Conservation (phyloP, 2,888 invertebrate genomes). For the Ophioninae sp. region DNA sequence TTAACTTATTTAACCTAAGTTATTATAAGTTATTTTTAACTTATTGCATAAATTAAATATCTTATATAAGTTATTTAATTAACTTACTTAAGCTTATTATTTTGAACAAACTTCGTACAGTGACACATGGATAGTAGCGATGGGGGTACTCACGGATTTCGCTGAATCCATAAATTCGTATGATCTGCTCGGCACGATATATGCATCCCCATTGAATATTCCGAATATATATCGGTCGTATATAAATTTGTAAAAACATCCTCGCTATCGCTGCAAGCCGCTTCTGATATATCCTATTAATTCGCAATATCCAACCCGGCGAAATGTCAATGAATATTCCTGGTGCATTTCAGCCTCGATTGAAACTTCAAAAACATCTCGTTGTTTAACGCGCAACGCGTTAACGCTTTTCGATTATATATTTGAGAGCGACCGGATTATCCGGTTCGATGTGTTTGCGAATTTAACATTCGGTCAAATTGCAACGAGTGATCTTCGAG, state of each 20-base stretch:
- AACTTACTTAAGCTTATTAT: no score
- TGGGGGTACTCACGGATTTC: slow-evolving; percentile 46
- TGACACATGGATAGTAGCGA: slow-evolving; percentile 17
- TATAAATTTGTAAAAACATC: slow-evolving; percentile 42
- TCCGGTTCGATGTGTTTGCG: slow-evolving; percentile 8
- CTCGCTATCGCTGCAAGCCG: slow-evolving; percentile 40
- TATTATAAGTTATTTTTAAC: no score
- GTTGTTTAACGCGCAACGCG: slow-evolving; percentile 18
- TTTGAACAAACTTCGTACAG: background rate
- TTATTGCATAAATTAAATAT: background rate
- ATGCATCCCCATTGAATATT: background rate
- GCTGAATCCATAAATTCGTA: slow-evolving; percentile 34
- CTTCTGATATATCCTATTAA: slow-evolving; percentile 53
- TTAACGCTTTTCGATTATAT: slow-evolving; percentile 25
- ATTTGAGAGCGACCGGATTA: slow-evolving; percentile 7
- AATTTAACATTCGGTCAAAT: slow-evolving; percentile 13
- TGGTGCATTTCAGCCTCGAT: slow-evolving; percentile 38
- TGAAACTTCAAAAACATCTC: slow-evolving; percentile 20
- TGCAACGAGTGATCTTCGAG: slow-evolving; percentile 12
- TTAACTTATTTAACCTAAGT: no score
- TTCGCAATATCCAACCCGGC: slow-evolving; percentile 32
- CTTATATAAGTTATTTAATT: no score
- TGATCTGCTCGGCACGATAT: slow-evolving; percentile 1
- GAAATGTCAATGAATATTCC: slow-evolving; percentile 56
- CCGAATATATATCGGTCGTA: background rate